Conservation (phyloP, 2,888 invertebrate genomes). For the Zaprionus bogoriensis region DNA sequence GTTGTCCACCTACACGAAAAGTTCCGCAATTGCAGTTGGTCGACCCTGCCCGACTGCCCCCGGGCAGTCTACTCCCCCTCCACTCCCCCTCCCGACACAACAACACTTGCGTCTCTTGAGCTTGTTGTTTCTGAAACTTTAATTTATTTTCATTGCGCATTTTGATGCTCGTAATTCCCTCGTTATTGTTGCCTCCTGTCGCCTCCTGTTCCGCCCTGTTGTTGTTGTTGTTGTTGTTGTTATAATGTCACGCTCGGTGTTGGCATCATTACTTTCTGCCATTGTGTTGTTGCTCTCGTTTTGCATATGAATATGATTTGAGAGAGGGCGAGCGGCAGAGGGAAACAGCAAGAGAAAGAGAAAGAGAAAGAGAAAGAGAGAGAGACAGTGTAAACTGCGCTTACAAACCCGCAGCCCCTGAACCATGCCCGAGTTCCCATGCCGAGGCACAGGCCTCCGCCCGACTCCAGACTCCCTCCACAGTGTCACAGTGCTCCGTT, state of each 20-base stretch:
- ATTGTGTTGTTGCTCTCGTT: constrained; percentile 60
- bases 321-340: constrained; percentile 17
- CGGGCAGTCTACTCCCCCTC: constrained; percentile 28
- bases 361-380: not conserved
- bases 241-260: constrained; percentile 73
- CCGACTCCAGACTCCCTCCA: not conserved
- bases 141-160: constrained; percentile 82
- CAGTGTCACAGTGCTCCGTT: not conserved
- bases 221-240: constrained; percentile 36
- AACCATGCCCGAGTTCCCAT: constrained; percentile 5
- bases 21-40: constrained; percentile 45
- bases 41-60: not conserved
- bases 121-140: constrained; percentile 73
- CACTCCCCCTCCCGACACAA: not conserved
- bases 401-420: constrained; percentile 62
- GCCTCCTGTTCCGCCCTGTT: constrained; percentile 36
- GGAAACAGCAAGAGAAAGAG: constrained; percentile 14
- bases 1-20: constrained; percentile 43
- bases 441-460: not conserved
- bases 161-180: constrained; percentile 79
- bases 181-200: constrained; percentile 77
- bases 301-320: constrained; percentile 78
- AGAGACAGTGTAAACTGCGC: constrained; percentile 69
- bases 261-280: constrained; percentile 76
- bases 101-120: constrained; percentile 1